phyloP scores from a whole-genome alignment of 2,113 vertebrate species.

The Shinisaurus crocodilurus region DNA sequence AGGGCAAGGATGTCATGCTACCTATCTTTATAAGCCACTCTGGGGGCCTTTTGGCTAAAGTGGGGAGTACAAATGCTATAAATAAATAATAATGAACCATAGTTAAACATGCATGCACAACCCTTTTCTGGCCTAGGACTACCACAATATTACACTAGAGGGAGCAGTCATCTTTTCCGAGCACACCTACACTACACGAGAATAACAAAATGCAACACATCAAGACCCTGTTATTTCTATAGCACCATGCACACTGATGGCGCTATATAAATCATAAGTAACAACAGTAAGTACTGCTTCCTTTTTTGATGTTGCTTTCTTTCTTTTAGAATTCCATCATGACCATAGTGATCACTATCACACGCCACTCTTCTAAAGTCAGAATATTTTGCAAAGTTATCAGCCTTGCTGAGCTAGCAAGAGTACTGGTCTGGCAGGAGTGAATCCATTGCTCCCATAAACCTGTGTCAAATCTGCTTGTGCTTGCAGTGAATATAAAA shows the following conservation, averaged over 20 bases:
- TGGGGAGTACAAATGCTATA: no score
- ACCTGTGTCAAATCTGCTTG: neutral
- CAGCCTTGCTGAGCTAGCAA: neutral
- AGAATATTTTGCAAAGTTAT: neutral
- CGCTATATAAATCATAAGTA: neutral
- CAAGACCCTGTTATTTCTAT: neutral
- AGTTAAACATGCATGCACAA: neutral
- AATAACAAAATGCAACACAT: neutral
- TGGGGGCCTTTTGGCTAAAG: no score
- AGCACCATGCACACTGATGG: neutral
- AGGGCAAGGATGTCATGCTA: no score
- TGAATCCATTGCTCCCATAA: neutral
- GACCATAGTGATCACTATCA: neutral
- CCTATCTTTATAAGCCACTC: no score
- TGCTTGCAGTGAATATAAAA: neutral
- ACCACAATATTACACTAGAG: constrained; percentile 8
- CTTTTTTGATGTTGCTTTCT: neutral
- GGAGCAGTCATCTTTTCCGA: neutral
- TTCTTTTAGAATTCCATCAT: constrained; percentile 2
- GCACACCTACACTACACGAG: neutral
- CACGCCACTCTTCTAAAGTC: neutral
- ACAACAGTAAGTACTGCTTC: neutral
- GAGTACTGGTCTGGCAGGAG: neutral
- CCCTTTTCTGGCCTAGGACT: neutral
- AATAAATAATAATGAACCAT: no score